Percentiles rank a stretch among this genome's conserved stretches.
Conservation (phyloP, 1,140 invertebrate genomes). For the Achroia grisella region DNA sequence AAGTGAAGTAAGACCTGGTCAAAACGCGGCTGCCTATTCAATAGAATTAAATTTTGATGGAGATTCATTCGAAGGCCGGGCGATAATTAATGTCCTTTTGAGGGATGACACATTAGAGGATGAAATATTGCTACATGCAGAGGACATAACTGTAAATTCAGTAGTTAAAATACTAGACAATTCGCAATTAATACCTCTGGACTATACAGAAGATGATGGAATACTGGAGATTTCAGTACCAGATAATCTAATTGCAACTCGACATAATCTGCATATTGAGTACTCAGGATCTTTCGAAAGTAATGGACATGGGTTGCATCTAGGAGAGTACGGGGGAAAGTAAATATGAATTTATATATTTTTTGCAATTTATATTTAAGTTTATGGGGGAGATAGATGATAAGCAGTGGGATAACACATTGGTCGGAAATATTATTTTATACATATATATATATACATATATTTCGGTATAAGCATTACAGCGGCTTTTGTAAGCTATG, state of each 20-base stretch:
- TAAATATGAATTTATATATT: slow-evolving; percentile 21
- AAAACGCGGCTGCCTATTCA: slow-evolving; percentile 26
- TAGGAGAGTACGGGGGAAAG: slow-evolving; percentile 21
- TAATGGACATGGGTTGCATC: slow-evolving; percentile 28
- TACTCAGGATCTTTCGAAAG: slow-evolving; percentile 56
- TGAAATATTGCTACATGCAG: slow-evolving; percentile 26
- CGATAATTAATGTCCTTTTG: slow-evolving; percentile 35
- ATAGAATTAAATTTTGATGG: slow-evolving; percentile 31
- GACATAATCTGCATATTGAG: slow-evolving; percentile 37
- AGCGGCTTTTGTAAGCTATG: too few species aligned
- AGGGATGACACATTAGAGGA: slow-evolving; percentile 22
- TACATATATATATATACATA: too few species aligned
- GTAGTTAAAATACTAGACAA: slow-evolving; percentile 35
- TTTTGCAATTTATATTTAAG: too few species aligned
- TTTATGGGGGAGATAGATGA: too few species aligned
- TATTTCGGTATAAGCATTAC: too few species aligned
- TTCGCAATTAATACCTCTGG: slow-evolving; percentile 15
- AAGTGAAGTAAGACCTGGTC: slow-evolving; percentile 32
- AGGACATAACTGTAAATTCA: slow-evolving; percentile 23
- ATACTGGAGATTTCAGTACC: slow-evolving; percentile 32
- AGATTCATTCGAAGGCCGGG: slow-evolving; percentile 29
- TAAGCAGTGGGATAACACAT: too few species aligned
- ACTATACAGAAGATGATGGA: slow-evolving; percentile 17
- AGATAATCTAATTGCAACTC: slow-evolving; percentile 3
- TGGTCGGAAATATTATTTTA: too few species aligned